A percentile compares a stretch with the other conserved stretches of the same genome.
Evolutionary conservation across 1,140 invertebrate species (phyloP).

Genomic region (Drosophila kikkawai): DNA sequence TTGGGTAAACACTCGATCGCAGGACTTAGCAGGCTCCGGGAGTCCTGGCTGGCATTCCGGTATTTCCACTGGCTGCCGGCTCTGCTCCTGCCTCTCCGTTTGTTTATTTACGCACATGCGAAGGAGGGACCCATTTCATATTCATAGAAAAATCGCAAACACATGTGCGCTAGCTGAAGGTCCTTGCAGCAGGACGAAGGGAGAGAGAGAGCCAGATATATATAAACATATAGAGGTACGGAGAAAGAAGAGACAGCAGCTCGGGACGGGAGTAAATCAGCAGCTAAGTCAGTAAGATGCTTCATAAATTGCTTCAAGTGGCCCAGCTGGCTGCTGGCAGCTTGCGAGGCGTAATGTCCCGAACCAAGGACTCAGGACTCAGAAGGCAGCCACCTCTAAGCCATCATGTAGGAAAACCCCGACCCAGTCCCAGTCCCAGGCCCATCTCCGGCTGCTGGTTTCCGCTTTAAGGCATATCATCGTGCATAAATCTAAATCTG

Average conservation of each 20-base stretch:
- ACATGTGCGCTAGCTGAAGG: conserved; percentile 68
- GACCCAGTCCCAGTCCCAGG: not conserved
- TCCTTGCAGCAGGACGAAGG: conserved; percentile 22
- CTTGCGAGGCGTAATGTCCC: conserved; percentile 56
- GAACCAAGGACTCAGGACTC: conserved; percentile 39
- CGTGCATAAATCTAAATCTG: conserved; percentile 70
- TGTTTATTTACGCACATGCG: conserved; percentile 80
- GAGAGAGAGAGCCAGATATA: not conserved
- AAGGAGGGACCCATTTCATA: conserved; percentile 75
- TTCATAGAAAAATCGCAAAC: conserved; percentile 82
- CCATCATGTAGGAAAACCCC: not conserved
- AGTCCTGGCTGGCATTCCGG: conserved; percentile 30
- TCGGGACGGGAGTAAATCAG: conserved; percentile 68
- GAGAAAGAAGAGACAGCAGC: not conserved
- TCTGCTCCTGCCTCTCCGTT: conserved; percentile 44
- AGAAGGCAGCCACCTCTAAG: conserved; percentile 21
- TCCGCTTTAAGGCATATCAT: conserved; percentile 69
- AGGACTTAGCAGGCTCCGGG: conserved; percentile 25
- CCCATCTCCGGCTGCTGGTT: conserved; percentile 29
- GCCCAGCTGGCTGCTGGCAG: conserved; percentile 69
- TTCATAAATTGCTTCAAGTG: conserved; percentile 82
- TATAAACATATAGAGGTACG: not conserved
- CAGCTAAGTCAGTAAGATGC: conserved; percentile 82
- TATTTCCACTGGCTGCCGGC: conserved; percentile 7
- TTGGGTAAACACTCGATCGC: conserved; percentile 67